These are phyloP conservation scores for Ailuropoda melanoleuca DNA, from an alignment of 2,113 vertebrate species.

Conservation along the genomic window DNA sequence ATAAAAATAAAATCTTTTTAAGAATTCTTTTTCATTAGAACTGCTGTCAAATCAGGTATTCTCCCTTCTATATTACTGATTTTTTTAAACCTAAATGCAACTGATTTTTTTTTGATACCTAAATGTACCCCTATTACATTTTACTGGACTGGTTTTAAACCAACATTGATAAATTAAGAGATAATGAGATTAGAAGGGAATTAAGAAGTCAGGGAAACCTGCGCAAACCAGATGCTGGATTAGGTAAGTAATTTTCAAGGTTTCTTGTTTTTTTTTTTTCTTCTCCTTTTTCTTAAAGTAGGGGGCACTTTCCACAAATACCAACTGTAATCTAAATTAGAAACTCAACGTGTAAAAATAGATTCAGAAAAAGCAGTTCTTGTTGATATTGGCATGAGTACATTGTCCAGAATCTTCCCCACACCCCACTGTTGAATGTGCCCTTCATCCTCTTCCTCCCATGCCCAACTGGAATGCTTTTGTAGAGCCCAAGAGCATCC, in stretches of 20 bases:
- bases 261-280: not conserved
- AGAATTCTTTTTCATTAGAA: conserved; percentile 19
- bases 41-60: not conserved
- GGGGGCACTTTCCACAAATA: not conserved
- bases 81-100: conserved; percentile 27
- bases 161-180: conserved; percentile 3
- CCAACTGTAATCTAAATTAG: not conserved
- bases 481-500: not conserved
- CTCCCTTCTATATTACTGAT: not conserved
- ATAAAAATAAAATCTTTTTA: too few species aligned
- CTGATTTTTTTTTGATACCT: conserved; percentile 27
- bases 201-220: not conserved
- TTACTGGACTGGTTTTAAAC: conserved; percentile 15
- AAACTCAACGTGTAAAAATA: not conserved
- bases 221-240: not conserved
- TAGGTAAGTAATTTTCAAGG: not conserved
- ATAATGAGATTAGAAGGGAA: not conserved
- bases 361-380: not conserved
- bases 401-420: not conserved
- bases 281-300: not conserved
- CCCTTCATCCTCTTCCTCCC: not conserved
- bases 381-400: not conserved
- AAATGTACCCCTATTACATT: conserved; percentile 14
- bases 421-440: not conserved
- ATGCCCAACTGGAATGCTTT: not conserved